Evolutionary conservation across 2,888 invertebrate species (phyloP).

Genomic region (Ischnura elegans): DNA sequence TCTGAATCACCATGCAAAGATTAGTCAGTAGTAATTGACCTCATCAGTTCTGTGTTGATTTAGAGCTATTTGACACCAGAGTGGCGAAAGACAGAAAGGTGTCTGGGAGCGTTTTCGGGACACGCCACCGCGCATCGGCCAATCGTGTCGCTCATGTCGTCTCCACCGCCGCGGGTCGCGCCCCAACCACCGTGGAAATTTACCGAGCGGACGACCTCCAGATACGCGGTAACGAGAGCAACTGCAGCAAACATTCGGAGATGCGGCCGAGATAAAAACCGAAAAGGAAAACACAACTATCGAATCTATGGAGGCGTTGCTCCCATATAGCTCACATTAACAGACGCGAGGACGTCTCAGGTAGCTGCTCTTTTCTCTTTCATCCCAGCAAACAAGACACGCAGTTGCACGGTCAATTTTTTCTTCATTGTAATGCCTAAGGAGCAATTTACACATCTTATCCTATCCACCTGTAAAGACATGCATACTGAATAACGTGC

Average conservation of each 20-base stretch:
- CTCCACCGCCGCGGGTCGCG: background rate
- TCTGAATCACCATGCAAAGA: too few relatives aligned
- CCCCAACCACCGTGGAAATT: background rate
- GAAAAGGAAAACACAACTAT: background rate
- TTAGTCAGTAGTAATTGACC: too few relatives aligned
- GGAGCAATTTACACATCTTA: too few relatives aligned
- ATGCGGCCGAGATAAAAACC: background rate
- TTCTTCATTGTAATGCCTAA: too few relatives aligned
- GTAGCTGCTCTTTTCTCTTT: too few relatives aligned
- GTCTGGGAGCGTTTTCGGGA: background rate
- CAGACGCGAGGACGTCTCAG: too few relatives aligned
- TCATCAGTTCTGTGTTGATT: too few relatives aligned
- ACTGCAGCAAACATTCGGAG: background rate
- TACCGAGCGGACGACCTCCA: constrained; percentile 13
- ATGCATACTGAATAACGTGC: too few relatives aligned
- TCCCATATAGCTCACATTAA: too few relatives aligned
- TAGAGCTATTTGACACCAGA: background rate
- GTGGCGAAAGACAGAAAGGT: background rate
- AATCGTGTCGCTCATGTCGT: background rate
- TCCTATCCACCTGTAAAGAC: too few relatives aligned
- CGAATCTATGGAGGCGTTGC: background rate
- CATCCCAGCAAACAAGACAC: too few relatives aligned
- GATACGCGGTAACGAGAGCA: background rate
- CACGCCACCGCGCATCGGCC: background rate
- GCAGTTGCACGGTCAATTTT: too few relatives aligned